A percentile compares a stretch with the other conserved stretches of the same genome.
These are phyloP conservation scores for Podiceps cristatus DNA, from an alignment of 2,113 vertebrate species.

Conservation along the genomic window DNA sequence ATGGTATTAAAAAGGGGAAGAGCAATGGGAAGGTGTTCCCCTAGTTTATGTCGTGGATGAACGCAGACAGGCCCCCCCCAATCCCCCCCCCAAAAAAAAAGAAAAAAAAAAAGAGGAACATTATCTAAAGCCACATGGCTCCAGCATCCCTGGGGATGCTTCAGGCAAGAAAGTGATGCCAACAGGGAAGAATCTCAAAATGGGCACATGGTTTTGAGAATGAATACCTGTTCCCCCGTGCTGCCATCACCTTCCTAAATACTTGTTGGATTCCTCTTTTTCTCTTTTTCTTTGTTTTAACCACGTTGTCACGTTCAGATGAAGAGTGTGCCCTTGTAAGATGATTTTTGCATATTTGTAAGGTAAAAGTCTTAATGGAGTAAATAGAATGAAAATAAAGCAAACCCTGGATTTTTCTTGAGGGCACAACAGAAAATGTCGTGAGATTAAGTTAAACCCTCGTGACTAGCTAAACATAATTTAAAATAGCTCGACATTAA, in stretches of 20 bases:
- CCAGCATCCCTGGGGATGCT: not conserved
- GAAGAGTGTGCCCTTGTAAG: not conserved
- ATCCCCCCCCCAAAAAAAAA: not conserved
- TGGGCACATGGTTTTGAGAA: accelerated
- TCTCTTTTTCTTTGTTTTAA: not conserved
- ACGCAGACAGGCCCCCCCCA: not conserved
- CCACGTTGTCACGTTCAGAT: not conserved
- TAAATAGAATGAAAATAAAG: not conserved
- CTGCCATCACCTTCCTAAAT: not conserved
- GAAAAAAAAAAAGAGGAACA: not conserved
- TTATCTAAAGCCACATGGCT: accelerated
- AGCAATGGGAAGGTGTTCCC: not conserved
- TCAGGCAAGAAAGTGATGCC: not conserved
- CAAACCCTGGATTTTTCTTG: not conserved
- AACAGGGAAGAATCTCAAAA: not conserved
- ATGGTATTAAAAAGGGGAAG: not conserved
- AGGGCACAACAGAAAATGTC: not conserved
- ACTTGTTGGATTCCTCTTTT: not conserved
- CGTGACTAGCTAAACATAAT: not conserved
- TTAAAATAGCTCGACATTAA: not conserved
- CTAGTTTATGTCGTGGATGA: not conserved
- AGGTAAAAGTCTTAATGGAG: not conserved
- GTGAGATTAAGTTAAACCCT: not conserved
- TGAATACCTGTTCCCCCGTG: not conserved
- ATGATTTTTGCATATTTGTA: not conserved